Conservation (phyloP, 2,797 vertebrate genomes). For the Neosalanx taihuensis region DNA sequence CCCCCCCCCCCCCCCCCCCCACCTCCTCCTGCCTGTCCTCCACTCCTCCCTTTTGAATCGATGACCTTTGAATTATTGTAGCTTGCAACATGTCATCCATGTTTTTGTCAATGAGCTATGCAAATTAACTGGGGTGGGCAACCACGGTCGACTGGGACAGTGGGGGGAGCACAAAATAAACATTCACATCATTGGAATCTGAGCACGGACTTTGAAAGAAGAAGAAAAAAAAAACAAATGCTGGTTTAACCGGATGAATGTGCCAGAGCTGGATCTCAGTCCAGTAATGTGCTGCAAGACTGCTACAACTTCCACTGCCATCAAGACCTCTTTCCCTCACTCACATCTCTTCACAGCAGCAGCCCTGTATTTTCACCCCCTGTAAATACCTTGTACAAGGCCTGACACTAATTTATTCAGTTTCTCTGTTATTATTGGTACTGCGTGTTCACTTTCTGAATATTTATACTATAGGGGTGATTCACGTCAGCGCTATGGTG, state of each 20-base stretch:
- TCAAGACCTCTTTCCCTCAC: slow-evolving; percentile 21
- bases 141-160: slow-evolving; percentile 10
- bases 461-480: slow-evolving; percentile 61
- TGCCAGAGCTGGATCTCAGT: slow-evolving; percentile 68
- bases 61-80: slow-evolving; percentile 49
- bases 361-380: slow-evolving; percentile 56
- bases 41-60: slow-evolving; percentile 13
- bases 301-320: slow-evolving; percentile 68
- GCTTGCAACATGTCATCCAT: slow-evolving; percentile 45
- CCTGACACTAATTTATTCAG: slow-evolving; percentile 93
- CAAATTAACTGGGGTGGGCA: slow-evolving; percentile 42
- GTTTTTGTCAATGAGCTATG: slow-evolving; percentile 65
- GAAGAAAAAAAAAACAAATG: slow-evolving; percentile 2
- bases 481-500: slow-evolving; percentile 60
- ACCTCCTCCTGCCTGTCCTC: neutral
- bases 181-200: slow-evolving; percentile 26
- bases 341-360: slow-evolving; percentile 36
- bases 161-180: slow-evolving; percentile 41
- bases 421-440: slow-evolving; percentile 64
- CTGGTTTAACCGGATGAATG: slow-evolving; percentile 76
- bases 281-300: slow-evolving; percentile 71
- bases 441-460: slow-evolving; percentile 59
- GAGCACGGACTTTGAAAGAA: slow-evolving; percentile 32
- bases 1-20: too few species aligned
- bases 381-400: slow-evolving; percentile 84